These are phyloP conservation scores for Magallana gigas DNA, from an alignment of 1,140 invertebrate species.

Conservation along the genomic window DNA sequence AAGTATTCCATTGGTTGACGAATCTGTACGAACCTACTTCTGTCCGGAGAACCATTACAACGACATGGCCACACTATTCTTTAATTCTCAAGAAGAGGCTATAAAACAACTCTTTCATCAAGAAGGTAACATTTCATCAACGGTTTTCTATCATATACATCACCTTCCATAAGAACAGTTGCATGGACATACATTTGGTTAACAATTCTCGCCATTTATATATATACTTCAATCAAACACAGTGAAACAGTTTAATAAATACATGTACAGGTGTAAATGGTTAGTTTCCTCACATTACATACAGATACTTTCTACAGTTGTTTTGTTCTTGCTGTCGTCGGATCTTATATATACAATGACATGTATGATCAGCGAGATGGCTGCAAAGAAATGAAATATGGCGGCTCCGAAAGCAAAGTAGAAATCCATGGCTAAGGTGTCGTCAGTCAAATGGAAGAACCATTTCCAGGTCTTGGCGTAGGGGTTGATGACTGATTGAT, in stretches of 20 bases:
- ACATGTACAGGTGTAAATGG: too few species aligned
- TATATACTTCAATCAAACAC: too few species aligned
- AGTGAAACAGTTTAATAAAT: too few species aligned
- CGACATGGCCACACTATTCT: conserved; percentile 94
- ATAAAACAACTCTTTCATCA: conserved; percentile 96
- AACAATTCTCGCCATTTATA: too few species aligned
- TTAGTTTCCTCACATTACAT: too few species aligned
- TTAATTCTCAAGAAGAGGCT: conserved; percentile 97
- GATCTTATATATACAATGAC: not conserved
- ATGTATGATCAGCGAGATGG: not conserved
- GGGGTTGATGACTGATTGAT: not conserved
- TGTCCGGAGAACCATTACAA: conserved; percentile 96
- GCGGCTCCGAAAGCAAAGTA: conserved; percentile 21
- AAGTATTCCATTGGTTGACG: conserved; percentile 38
- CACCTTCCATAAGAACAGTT: too few species aligned
- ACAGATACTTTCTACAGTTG: not conserved
- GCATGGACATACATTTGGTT: too few species aligned
- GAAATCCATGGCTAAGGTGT: not conserved
- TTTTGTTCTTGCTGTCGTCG: not conserved
- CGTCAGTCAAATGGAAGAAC: not conserved
- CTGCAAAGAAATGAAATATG: not conserved
- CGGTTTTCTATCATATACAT: too few species aligned
- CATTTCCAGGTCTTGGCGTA: not conserved
- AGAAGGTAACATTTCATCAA: conserved; percentile 57
- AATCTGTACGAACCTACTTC: conserved; percentile 80